Conservation (phyloP, 2,888 invertebrate genomes). For the Agonum fuliginosum region DNA sequence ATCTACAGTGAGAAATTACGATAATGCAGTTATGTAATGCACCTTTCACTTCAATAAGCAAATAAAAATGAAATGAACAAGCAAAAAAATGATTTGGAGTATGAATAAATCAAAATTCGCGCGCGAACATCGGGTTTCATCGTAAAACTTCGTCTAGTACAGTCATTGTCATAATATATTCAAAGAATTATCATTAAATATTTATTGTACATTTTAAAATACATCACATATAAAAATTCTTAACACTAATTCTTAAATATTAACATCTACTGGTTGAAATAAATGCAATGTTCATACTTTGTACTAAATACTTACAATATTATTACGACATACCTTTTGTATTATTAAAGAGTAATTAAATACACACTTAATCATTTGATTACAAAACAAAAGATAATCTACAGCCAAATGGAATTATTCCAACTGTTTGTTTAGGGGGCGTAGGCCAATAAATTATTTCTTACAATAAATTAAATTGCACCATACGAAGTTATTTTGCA, state of each 20-base stretch:
- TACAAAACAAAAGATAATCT: background rate
- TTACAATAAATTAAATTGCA: background rate
- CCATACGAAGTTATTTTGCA: too few species aligned
- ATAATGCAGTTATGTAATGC: too few species aligned
- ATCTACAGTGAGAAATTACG: too few species aligned
- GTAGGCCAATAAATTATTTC: background rate
- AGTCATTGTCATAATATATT: constrained; percentile 49
- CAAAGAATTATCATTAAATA: constrained; percentile 22
- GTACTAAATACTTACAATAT: constrained; percentile 51
- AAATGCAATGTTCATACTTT: constrained; percentile 39
- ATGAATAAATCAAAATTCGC: constrained; percentile 19
- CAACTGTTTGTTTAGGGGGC: background rate
- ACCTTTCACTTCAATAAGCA: constrained; percentile 3
- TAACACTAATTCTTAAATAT: constrained; percentile 27
- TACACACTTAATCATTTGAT: background rate
- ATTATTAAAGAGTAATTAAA: background rate
- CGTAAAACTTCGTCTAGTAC: constrained; percentile 38
- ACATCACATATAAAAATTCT: constrained; percentile 54
- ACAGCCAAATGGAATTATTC: constrained; percentile 13
- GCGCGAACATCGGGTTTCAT: constrained; percentile 22
- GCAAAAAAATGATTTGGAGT: constrained; percentile 32
- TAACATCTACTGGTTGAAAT: constrained; percentile 10
- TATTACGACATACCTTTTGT: constrained; percentile 39
- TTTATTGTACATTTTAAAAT: constrained; percentile 49
- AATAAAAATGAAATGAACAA: constrained; percentile 32